Evolutionary conservation across 2,113 vertebrate genomes (phyloP), one percentile per base, ranked within the genome.

Genomic region (Apaloderma vittatum): DNA sequence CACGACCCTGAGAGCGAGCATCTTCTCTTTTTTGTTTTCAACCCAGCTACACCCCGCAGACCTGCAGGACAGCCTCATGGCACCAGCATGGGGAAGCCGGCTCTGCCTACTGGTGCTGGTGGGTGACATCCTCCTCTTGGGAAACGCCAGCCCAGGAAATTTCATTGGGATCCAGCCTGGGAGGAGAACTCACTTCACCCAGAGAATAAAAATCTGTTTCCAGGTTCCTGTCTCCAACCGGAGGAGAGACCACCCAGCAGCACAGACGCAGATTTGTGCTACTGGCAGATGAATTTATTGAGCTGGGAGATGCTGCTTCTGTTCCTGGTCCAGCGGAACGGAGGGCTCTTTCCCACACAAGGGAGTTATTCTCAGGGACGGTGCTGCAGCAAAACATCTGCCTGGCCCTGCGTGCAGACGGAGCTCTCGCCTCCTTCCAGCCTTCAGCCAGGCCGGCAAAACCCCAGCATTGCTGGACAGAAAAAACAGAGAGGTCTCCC

Each of bases 221-320:
- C 90, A 92, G 63, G 94, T 62, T 90, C 67, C 85, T 2, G 17
- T 54, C 59, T 77, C 88, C 88, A 92, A 72, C 66, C 37, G 0
- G 75, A 78, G 72, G 51, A 83, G 71, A 57, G 96, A 95, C 96
- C 96, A 97, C 94, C 88, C 96, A 88, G 92, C 90, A 80, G 72
- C 94, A 94, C 73, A 91, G 80, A 93, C 2, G 0, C 3, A 81
- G 93, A 66, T 61, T 24, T 74, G 67, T 54, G 88, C 91, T 93
- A 92, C 93, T 67, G 84, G 87, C 48, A 7, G 88, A 88, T 72
- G 13, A 91, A 93, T 90, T 90, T 88, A 76, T 88, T 13, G 85
- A 74, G 90, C 75, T 34, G 55, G 90, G 82, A 92, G 90, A 96
- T 63, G 81, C 80, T 91, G 84, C 88, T 80, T 62, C 65, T 95